Evolutionary conservation across 2,797 vertebrate species (phyloP).

Genomic region (Rallus crepitans): DNA sequence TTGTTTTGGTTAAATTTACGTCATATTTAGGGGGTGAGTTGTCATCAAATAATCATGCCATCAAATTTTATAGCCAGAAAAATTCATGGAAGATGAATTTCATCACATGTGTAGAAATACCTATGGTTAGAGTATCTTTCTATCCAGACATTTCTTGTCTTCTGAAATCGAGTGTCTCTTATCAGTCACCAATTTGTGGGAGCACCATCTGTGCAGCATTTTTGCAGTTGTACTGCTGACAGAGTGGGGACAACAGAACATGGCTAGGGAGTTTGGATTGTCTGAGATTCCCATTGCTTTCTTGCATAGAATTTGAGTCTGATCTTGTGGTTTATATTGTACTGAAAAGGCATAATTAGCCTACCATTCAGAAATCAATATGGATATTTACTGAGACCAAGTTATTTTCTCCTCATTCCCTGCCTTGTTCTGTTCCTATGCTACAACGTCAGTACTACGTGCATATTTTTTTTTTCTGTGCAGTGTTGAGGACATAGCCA

Average conservation of each 20-base stretch:
- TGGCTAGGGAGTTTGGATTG: too few relatives aligned
- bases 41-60: not conserved
- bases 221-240: not conserved
- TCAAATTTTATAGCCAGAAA: slow-evolving; percentile 6
- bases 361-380: not conserved
- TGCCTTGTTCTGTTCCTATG: not conserved
- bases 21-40: not conserved
- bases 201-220: not conserved
- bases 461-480: not conserved
- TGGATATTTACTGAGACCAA: not conserved
- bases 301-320: not conserved
- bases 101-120: not conserved
- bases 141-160: not conserved
- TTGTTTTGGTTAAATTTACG: slow-evolving; percentile 28
- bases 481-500: rapidly evolving
- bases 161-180: not conserved
- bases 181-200: not conserved
- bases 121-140: not conserved
- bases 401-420: not conserved
- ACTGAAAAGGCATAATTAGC: not conserved
- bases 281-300: not conserved
- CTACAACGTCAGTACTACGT: too few relatives aligned
- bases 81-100: not conserved
- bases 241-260: not conserved
- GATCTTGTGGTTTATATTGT: not conserved